These are phyloP conservation scores for Drosophila suboccidentalis DNA, from an alignment of 2,888 invertebrate genomes.

Conservation along the genomic window DNA sequence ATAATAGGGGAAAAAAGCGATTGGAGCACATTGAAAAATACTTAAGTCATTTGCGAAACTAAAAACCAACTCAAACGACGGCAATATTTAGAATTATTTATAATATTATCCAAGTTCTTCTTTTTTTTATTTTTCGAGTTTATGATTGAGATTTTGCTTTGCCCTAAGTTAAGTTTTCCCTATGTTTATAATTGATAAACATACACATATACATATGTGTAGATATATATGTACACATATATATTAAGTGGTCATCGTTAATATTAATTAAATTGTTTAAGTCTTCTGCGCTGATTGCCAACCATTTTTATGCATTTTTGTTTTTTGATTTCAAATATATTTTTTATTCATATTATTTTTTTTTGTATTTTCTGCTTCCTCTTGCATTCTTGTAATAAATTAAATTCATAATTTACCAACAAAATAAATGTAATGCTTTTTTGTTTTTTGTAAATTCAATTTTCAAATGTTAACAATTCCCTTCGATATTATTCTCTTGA, in stretches of 20 bases:
- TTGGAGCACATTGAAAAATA: constrained; percentile 43
- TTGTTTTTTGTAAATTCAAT: constrained; percentile 30
- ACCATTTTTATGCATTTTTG: constrained; percentile 56
- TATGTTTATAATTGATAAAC: constrained; percentile 19
- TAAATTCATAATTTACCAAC: constrained; percentile 10
- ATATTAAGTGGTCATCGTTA: constrained; percentile 51
- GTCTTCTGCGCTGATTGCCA: constrained; percentile 82
- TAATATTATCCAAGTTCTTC: constrained; percentile 1
- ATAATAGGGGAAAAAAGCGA: constrained; percentile 10
- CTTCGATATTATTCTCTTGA: constrained; percentile 42
- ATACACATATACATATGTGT: constrained; percentile 6
- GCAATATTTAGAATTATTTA: constrained; percentile 16
- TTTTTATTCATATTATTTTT: constrained; percentile 15
- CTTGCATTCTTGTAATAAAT: neutral
- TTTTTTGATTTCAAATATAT: constrained; percentile 18
- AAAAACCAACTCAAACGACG: constrained; percentile 22
- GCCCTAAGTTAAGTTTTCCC: constrained; percentile 27
- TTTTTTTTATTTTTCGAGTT: constrained; percentile 25
- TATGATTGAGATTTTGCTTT: constrained; percentile 50
- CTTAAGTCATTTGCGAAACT: constrained; percentile 30
- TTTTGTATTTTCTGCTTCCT: constrained; percentile 1
- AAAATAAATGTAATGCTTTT: constrained; percentile 21
- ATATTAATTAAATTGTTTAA: constrained; percentile 74
- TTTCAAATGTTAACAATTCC: constrained; percentile 45
- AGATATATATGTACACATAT: constrained; percentile 38